Evolutionary conservation across 37 sponge, comb jelly and placozoan species (phyloP).

Genomic region (Tethya wilhelma): DNA sequence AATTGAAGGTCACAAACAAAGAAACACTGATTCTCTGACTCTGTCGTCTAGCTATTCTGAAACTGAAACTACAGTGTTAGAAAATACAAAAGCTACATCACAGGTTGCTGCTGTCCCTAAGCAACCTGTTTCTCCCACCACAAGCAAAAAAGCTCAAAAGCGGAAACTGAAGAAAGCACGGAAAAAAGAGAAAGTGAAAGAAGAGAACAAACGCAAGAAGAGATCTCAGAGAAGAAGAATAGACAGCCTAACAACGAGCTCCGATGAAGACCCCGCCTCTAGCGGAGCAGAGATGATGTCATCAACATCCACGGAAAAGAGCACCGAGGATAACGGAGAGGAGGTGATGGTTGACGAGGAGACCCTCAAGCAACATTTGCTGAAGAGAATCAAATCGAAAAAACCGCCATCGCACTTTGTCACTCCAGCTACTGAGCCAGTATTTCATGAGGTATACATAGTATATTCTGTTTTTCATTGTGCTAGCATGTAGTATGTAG

Average conservation of each 20-base stretch:
- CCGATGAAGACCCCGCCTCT: slow-evolving; percentile 47
- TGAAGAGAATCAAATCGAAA: slow-evolving; percentile 40
- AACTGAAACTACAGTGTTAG: slow-evolving; percentile 2
- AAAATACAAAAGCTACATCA: too few relatives aligned
- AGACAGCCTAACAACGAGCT: slow-evolving; percentile 58
- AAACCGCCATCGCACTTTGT: slow-evolving; percentile 62
- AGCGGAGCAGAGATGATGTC: neutral
- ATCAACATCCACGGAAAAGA: neutral
- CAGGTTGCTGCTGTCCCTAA: too few relatives aligned
- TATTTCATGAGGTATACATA: slow-evolving; percentile 77
- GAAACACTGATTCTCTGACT: slow-evolving; percentile 11
- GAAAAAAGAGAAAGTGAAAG: slow-evolving; percentile 18
- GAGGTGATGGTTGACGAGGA: neutral
- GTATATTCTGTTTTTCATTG: too few relatives aligned
- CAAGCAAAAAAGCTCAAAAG: slow-evolving; percentile 35
- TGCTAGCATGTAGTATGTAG: too few relatives aligned
- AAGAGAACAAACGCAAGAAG: neutral
- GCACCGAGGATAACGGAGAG: neutral
- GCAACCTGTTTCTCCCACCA: neutral
- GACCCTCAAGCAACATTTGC: slow-evolving; percentile 15
- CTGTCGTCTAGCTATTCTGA: slow-evolving; percentile 37
- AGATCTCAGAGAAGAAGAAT: slow-evolving; percentile 33
- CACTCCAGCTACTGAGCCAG: slow-evolving; percentile 52
- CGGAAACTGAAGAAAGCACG: slow-evolving; percentile 13
- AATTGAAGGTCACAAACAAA: neutral